phyloP scores from a whole-genome alignment of 2,113 vertebrate species.

The Scopus umbretta region DNA sequence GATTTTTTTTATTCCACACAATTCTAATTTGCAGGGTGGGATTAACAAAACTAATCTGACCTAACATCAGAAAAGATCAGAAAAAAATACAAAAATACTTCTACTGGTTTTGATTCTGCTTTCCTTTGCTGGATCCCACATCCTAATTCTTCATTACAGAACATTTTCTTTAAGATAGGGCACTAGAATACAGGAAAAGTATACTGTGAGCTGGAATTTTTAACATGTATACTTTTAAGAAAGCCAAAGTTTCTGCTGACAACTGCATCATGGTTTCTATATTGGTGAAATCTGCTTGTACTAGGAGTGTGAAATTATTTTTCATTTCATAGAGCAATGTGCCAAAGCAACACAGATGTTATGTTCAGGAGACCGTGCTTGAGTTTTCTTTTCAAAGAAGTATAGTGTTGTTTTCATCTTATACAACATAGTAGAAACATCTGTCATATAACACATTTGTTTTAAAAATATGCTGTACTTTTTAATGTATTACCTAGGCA shows the following conservation, averaged over 20 bases:
- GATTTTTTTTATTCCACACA: neutral
- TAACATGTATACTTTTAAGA: neutral
- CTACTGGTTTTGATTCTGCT: neutral
- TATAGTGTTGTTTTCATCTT: neutral
- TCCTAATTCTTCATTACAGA: neutral
- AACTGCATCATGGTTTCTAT: neutral
- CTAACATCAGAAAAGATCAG: neutral
- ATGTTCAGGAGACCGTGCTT: neutral
- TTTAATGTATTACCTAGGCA: neutral
- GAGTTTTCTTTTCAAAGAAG: neutral
- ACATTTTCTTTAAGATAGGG: neutral
- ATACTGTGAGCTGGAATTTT: neutral
- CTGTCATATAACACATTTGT: neutral
- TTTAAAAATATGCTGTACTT: neutral
- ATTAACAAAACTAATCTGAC: neutral
- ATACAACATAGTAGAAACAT: neutral
- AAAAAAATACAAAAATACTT: neutral
- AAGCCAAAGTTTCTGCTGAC: slow-evolving; percentile 1
- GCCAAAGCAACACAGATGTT: slow-evolving; percentile 51
- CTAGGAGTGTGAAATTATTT: slow-evolving; percentile 22
- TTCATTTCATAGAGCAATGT: slow-evolving; percentile 1
- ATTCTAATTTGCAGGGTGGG: neutral
- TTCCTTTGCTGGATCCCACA: neutral
- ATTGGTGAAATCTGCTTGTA: slow-evolving; percentile 6
- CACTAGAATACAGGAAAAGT: neutral